Percentiles rank a stretch among this genome's conserved stretches.
Evolutionary conservation across 2,113 vertebrate species (phyloP).

Genomic region (Zonotrichia leucophrys): DNA sequence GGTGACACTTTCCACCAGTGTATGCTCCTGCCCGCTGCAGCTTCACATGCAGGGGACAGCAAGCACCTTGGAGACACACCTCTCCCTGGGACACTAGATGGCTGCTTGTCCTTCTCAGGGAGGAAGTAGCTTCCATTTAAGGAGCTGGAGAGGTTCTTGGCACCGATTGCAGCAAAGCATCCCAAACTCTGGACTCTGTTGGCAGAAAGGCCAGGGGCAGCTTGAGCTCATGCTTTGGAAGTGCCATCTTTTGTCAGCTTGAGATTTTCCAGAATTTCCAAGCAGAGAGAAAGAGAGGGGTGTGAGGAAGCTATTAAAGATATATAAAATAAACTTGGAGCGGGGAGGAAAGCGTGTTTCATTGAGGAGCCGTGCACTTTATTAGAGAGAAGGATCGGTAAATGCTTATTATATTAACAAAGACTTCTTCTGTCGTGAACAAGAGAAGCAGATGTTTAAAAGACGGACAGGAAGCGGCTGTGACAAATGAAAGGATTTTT

Average conservation of each 20-base stretch:
- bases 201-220: not conserved
- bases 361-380: conserved; percentile 42
- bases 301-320: conserved; percentile 78
- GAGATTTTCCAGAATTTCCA: conserved; percentile 74
- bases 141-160: conserved; percentile 13
- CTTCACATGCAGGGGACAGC: not conserved
- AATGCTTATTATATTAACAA: conserved; percentile 75
- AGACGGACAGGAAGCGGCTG: conserved; percentile 75
- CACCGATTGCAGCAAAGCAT: not conserved
- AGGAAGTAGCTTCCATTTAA: conserved; percentile 65
- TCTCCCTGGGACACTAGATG: not conserved
- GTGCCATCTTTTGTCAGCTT: conserved; percentile 71
- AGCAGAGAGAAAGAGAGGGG: conserved; percentile 67
- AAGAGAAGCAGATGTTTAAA: conserved; percentile 79
- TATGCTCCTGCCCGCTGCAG: not conserved
- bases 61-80: not conserved
- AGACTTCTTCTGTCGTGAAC: conserved; percentile 65
- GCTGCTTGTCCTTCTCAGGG: not conserved
- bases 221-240: not conserved
- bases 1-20: not conserved
- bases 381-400: conserved; percentile 40
- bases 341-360: not conserved
- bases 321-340: conserved; percentile 73
- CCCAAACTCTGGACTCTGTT: not conserved
- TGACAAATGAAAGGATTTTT: conserved; percentile 82